Base-by-base conservation (phyloP, 2,113 vertebrate species). In the Oryzias melastigma region DNA sequence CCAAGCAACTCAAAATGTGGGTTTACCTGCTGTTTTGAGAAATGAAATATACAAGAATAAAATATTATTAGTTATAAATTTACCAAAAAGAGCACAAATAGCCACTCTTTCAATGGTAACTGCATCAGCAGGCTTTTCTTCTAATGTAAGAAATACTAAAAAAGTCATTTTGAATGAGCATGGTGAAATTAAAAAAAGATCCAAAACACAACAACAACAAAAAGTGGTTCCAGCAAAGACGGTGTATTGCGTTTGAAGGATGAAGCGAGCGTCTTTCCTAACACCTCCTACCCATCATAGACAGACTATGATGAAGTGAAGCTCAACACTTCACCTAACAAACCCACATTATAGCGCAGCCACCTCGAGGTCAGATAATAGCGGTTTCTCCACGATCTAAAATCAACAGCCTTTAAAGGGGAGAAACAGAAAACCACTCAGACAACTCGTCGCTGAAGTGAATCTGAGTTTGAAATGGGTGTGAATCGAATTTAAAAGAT, bases 261-360 rank as follows among this genome's bases (percentile, higher is more conserved):
- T 43, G 52, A 69, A 57, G 27, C 55, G 16, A 53, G 47, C 1
- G 27, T 7, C 6, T 29, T 29, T 29, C 3, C 41, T 13, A 45
- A 72, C 76, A 78, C 74, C 40, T 78, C 43, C 45, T 18, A 22
- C 64, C 14, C 27, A 15, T 68, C 78, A 85, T 80, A 85, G 85
- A 89, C 82, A 71, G 66, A 60, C 81, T 87, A 84, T 77, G 65
- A 15, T 49, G 8, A 14, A 62, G 74, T 69, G 72, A 65, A 59
- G 67, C 78, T n/a, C 48, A 54, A 7, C 18, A 15, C 52, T 68
- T 42, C 27, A n/a, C 52, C 56, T 61, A 77, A 83, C 24, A 71
- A 47, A 89, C 86, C 83, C 85, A 91, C 90, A n/a, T 89, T 90
- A 65, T 83, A 86, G 47, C 83, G 87, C 62, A 90, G 85, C 85